A percentile compares a stretch with the other conserved stretches of the same genome.
Conservation (phyloP, 2,888 invertebrate species). For the Drymonia ruficornis region DNA sequence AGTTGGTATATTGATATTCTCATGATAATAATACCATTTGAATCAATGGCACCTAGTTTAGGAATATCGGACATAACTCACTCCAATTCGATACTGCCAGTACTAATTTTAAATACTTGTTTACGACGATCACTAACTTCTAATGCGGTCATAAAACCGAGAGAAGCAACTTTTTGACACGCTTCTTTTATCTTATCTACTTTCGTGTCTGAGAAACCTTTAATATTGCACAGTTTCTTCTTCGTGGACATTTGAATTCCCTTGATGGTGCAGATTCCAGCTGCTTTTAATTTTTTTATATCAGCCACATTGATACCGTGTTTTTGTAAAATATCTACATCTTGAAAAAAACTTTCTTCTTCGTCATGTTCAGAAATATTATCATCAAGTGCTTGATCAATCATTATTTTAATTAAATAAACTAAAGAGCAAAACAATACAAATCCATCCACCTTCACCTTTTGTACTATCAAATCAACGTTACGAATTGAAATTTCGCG, state of each 20-base stretch:
- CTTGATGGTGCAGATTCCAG: constrained; percentile 92
- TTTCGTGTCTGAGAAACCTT: constrained; percentile 91
- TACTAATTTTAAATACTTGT: constrained; percentile 88
- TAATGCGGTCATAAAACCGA: constrained; percentile 89
- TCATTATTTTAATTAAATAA: constrained; percentile 44
- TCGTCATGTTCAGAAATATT: constrained; percentile 83
- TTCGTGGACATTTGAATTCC: constrained; percentile 92
- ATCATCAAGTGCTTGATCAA: constrained; percentile 73
- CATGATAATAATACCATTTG: too few species aligned
- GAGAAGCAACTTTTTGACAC: constrained; percentile 86
- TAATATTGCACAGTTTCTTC: constrained; percentile 88
- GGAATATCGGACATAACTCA: constrained; percentile 67
- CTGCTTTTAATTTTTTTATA: constrained; percentile 90
- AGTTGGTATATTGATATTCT: too few species aligned
- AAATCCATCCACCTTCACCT: too few species aligned
- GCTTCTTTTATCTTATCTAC: constrained; percentile 93
- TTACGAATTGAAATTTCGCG: constrained; percentile 40
- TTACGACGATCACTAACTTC: constrained; percentile 90
- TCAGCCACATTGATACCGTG: constrained; percentile 89
- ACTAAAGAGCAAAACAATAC: constrained; percentile 5
- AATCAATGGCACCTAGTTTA: too few species aligned
- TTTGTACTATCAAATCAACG: too few species aligned
- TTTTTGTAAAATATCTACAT: constrained; percentile 87
- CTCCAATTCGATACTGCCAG: constrained; percentile 89
- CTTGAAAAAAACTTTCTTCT: constrained; percentile 89